These are phyloP conservation scores for Trachymyrmex septentrionalis DNA, from an alignment of 1,140 invertebrate species.

Conservation along the genomic window DNA sequence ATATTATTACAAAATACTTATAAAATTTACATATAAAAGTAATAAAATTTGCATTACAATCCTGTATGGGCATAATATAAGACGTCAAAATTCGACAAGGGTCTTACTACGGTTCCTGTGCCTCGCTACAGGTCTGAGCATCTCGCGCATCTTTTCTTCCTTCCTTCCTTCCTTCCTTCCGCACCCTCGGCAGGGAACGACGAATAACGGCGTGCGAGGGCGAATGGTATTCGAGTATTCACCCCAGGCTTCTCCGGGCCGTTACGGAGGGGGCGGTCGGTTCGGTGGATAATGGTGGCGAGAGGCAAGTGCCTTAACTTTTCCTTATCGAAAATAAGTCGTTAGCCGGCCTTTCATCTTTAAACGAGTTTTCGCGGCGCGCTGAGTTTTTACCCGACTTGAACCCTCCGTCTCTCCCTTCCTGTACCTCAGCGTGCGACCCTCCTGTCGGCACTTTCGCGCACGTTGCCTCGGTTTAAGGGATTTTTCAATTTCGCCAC, in stretches of 20 bases:
- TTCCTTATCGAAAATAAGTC: conserved; percentile 87
- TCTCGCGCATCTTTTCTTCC: conserved; percentile 37
- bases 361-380: conserved; percentile 86
- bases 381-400: conserved; percentile 79
- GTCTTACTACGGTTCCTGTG: background rate
- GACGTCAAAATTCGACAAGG: conserved; percentile 9
- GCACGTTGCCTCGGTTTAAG: conserved; percentile 83
- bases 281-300: conserved; percentile 67
- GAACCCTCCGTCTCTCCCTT: background rate
- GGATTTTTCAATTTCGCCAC: conserved; percentile 84
- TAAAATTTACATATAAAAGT: too few relatives aligned
- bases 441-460: conserved; percentile 64
- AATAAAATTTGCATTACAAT: background rate
- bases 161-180: conserved; percentile 40
- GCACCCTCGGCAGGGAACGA: conserved; percentile 48
- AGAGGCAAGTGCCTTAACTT: conserved; percentile 83
- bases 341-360: conserved; percentile 86
- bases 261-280: conserved; percentile 58
- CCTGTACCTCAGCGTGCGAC: conserved; percentile 38
- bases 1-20: too few relatives aligned
- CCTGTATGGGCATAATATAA: background rate
- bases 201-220: conserved; percentile 57
- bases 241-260: conserved; percentile 49
- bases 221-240: conserved; percentile 70
- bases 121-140: conserved; percentile 28